phyloP scores from a whole-genome alignment of 2,797 vertebrate genomes.

The Gorsachius magnificus region DNA sequence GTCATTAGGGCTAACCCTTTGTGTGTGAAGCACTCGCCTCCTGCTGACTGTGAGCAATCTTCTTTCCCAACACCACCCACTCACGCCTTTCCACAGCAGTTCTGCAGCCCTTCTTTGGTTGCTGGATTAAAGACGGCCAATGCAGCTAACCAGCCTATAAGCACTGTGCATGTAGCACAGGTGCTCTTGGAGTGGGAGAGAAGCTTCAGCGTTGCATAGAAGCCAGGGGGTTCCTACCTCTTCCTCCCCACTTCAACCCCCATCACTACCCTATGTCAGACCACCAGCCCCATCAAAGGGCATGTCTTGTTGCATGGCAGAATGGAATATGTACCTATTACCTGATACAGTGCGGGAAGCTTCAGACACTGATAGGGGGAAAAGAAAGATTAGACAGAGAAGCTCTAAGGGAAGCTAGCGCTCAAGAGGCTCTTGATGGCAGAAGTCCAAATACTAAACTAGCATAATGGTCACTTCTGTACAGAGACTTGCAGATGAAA shows the following conservation, averaged over 20 bases:
- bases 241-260: background rate
- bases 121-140: background rate
- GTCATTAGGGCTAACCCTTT: background rate
- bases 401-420: background rate
- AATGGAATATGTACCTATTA: background rate
- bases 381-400: background rate
- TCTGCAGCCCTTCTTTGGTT: background rate
- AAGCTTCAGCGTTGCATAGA: background rate
- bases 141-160: background rate
- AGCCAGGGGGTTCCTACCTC: background rate
- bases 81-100: background rate
- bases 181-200: background rate
- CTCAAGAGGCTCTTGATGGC: background rate
- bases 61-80: background rate
- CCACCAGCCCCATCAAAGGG: background rate
- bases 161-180: rapidly evolving
- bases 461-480: background rate
- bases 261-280: background rate
- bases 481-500: background rate
- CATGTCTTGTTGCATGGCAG: rapidly evolving
- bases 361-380: background rate
- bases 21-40: background rate
- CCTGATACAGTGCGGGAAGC: background rate
- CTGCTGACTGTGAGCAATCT: background rate
- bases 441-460: background rate